Conservation (phyloP, 2,113 vertebrate species). For the Cyanistes caeruleus region DNA sequence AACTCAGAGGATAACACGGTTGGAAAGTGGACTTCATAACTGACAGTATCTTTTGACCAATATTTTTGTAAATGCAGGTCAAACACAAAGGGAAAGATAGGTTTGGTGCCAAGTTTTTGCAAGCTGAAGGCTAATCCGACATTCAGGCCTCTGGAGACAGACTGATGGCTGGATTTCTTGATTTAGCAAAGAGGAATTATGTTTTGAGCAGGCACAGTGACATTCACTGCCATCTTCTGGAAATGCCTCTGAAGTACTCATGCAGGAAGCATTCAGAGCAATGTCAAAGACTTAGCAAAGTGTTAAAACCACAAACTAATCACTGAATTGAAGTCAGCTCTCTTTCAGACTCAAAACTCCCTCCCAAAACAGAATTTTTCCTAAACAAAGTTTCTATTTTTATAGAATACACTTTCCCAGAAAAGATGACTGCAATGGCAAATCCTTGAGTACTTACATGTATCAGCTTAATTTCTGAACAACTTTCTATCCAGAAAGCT, state of each 20-base stretch:
- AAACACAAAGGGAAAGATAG: neutral
- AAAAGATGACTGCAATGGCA: neutral
- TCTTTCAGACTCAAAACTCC: neutral
- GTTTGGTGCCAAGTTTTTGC: neutral
- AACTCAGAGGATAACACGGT: neutral
- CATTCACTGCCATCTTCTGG: neutral
- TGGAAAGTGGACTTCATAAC: neutral
- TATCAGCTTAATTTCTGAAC: neutral
- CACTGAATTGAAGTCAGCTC: neutral
- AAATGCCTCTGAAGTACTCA: neutral
- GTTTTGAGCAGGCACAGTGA: neutral
- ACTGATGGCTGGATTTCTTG: neutral
- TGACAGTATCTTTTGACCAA: neutral
- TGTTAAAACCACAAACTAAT: neutral
- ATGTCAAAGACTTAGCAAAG: neutral
- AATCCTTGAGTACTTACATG: rapidly evolving
- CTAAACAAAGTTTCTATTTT: neutral
- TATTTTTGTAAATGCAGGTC: neutral
- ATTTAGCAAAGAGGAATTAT: neutral
- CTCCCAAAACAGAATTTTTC: neutral
- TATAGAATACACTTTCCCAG: neutral
- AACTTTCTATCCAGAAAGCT: neutral
- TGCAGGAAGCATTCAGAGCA: neutral
- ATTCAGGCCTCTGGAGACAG: neutral
- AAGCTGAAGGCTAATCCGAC: neutral